phyloP scores from a whole-genome alignment of 2,797 vertebrate genomes.

The Xiphorhynchus erythropygius region DNA sequence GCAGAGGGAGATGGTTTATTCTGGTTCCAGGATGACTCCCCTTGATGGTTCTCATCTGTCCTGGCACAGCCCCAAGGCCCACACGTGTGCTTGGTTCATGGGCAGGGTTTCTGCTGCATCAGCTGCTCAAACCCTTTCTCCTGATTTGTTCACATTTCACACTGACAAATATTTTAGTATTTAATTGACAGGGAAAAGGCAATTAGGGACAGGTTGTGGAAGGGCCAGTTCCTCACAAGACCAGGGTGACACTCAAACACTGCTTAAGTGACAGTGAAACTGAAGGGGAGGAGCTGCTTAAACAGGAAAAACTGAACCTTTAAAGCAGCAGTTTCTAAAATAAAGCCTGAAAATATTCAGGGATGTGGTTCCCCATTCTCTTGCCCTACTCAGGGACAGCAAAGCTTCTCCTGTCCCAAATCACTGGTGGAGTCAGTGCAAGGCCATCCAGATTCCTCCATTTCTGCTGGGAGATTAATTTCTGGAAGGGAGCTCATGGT shows the following conservation, averaged over 20 bases:
- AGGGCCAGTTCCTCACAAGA: neutral
- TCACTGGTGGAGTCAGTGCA: fast-evolving
- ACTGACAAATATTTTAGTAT: neutral
- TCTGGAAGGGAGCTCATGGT: neutral
- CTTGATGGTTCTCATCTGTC: neutral
- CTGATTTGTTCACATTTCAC: neutral
- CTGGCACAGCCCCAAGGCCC: neutral
- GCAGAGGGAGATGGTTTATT: neutral
- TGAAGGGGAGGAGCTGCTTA: fast-evolving
- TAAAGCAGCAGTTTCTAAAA: neutral
- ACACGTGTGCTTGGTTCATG: neutral
- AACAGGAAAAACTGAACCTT: neutral
- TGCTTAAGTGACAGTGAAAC: neutral
- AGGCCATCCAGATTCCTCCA: neutral
- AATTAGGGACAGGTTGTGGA: fast-evolving
- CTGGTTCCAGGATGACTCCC: neutral
- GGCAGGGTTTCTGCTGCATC: neutral
- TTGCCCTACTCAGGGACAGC: neutral
- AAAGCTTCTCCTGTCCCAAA: neutral
- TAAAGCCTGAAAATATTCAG: neutral
- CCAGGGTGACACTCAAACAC: neutral
- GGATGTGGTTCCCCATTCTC: neutral
- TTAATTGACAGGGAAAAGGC: neutral
- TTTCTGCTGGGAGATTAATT: neutral
- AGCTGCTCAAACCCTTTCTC: neutral